Evolutionary conservation across 2,888 invertebrate species (phyloP).

Genomic region (Lasius platythorax): DNA sequence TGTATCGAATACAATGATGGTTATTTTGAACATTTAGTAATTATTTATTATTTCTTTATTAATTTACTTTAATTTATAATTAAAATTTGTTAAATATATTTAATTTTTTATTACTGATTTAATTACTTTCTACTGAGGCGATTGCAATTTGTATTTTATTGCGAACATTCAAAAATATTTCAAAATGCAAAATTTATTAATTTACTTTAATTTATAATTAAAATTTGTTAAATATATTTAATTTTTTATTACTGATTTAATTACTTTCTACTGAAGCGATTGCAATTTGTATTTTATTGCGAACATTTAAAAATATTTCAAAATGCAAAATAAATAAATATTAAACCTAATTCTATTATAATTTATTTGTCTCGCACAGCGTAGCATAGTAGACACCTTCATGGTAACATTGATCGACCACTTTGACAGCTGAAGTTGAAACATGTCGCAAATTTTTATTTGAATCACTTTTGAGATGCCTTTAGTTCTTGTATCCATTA

Average conservation of each 20-base stretch:
- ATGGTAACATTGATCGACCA: background rate
- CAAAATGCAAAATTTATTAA: background rate
- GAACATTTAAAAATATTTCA: no score
- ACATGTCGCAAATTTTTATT: no score
- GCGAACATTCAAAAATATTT: no score
- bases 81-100: slow-evolving; percentile 6
- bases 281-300: background rate
- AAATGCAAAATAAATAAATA: no score
- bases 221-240: background rate
- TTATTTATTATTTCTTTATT: background rate
- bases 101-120: background rate
- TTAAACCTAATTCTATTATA: background rate
- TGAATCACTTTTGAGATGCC: no score
- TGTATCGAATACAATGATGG: background rate
- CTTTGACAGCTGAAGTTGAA: background rate
- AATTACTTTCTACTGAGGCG: background rate
- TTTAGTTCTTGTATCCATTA: no score
- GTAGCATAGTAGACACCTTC: background rate
- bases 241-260: background rate
- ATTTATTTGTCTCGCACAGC: background rate
- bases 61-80: background rate
- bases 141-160: background rate
- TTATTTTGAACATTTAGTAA: background rate
- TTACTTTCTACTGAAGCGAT: background rate
- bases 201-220: background rate